Base-by-base conservation (phyloP, 2,888 invertebrate genomes). In the Scaptomyza flava region DNA sequence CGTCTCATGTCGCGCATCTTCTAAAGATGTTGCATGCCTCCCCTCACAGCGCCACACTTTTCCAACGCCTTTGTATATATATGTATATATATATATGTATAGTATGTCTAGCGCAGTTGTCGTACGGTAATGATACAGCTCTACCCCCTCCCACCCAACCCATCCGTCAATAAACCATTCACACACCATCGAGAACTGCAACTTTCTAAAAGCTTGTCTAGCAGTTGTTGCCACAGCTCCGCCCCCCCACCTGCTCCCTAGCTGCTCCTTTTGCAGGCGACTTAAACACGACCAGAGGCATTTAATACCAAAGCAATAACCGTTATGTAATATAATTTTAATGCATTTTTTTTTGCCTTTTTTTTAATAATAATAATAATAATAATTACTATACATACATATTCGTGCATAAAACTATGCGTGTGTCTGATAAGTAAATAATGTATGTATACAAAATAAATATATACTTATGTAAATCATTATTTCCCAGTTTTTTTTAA, bases 1-100 rank as follows among this genome's bases (percentile, higher is more conserved):
- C 90, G 92, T 71, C 89, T 91, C 67, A 91, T 92, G 90, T 91
- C 92, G 74, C 90, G 92, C 72, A 92, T 92, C 84, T 92, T 92
- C 67, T 92, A 89, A 90, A 90, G 79, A 77, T 83, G 77, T 53
- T 60, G 67, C 69, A 52, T 34, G 45, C 59, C 48, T n/a, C 6
- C 11, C 8, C 36, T 20, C n/a, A 30, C n/a, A 31, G 1, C 20
- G 12, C 14, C 38, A 42, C 42, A 48, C 33, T 14, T 12, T 38
- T 20, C 8, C 43, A 9, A 30, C 48, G 59, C 38, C 57, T 61
- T n/a, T 68, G 76, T 76, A 72, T 43, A 76, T 77, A 27, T 4
- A 6, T 23, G 2, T 23, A 23, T 4, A 75, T 76, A 72, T 43
- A 76, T 77, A 27, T 4, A 6, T 23, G 2, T 23, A 23, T 4